Base-by-base conservation (phyloP, 2,113 vertebrate species). In the Anarrhichthys ocellatus region DNA sequence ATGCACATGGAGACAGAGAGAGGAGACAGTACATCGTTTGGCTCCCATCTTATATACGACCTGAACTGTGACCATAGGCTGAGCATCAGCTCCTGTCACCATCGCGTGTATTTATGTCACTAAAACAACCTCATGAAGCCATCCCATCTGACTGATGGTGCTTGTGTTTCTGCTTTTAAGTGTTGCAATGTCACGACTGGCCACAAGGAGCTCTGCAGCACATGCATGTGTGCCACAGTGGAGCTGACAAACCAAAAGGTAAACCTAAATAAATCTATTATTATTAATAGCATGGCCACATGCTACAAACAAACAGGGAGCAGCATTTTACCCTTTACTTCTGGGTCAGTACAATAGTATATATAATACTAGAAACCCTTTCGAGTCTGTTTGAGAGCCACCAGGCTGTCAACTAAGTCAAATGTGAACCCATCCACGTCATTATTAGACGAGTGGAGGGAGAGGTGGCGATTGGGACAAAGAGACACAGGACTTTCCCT, bases 181-280 rank as follows among this genome's bases (percentile, higher is more conserved):
- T 42, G 18, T 11, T 84, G 67, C 29, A 58, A 6, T 48, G 4
- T 9, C 36, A 17, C n/a, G 9, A 10, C 42, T 22, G 50, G n/a
- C 69, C 81, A 73, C 62, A 52, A 2, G 61, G 50, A 63, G 75
- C 81, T 29, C 74, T 78, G 46, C 64, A 44, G 52, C 29, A 27
- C 58, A 29, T 27, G 14, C 9, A 27, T 36, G 11, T 22, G 10
- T 29, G 29, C 20, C 22, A 15, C 18, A 20, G 27, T 46, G 54
- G 2, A 59, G 38, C 38, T 66, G 52, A 29, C 9, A 71, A 22
- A 70, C 6, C 29, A 32, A 52, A 52, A 52, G 9, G 7, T 22
- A 20, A 52, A 22, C 50, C 48, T 50, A 17, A 17, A 46, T 46
- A 17, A 46, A 46, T 46, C 14, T 34, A 4, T 34, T 17, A 17